Base-by-base conservation (phyloP, 2,888 invertebrate species). In the Achlya flavicornis region DNA sequence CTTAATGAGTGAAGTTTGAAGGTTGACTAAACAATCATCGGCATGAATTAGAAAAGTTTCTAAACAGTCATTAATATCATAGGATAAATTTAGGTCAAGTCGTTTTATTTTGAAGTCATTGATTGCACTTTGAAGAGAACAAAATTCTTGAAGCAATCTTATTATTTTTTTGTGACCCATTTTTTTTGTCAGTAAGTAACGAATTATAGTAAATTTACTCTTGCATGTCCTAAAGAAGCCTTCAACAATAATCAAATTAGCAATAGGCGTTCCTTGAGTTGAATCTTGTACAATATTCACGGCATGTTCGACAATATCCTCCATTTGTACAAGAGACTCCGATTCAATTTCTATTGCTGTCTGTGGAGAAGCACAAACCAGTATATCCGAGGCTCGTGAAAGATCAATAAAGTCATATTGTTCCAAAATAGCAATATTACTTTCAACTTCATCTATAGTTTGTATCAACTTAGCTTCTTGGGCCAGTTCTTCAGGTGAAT, bases 391-490 rank as follows among this genome's bases (percentile, higher is more conserved):
- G 46, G 76, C 79, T 66, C 78, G 76, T 14, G 88, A 85, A 57
- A 92, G 75, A 64, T 91, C 87, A 10, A 93, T 79, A 64, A 91
- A 90, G 67, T 91, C 85, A 73, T 84, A 88, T 70, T 91, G 84
- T 76, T 91, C 87, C 63, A 92, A 76, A 2, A 87, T 85, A 59
- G 89, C 90, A 70, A 92, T 89, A 68, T 84, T 88, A 19, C 72
- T 86, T 76, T 92, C 88, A 14, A 93, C 78, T 67, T 90, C 87
- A 66, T 85, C 81, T 59, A 93, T 77, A 11, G 83, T 80, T 72
- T 91, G 82, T 64, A 92, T 85, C 16, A 93, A 72, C 69, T 84
- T 84, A 38, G 86, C 87, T 76, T 90, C 90, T 68, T 86, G 79
- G 1, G 79, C 77, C 58, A 86, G 71, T 64, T 76, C 78, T 33